A percentile compares a stretch with the other conserved stretches of the same genome.
phyloP scores from a whole-genome alignment of 2,888 invertebrate genomes.

The Lissonota sp. region DNA sequence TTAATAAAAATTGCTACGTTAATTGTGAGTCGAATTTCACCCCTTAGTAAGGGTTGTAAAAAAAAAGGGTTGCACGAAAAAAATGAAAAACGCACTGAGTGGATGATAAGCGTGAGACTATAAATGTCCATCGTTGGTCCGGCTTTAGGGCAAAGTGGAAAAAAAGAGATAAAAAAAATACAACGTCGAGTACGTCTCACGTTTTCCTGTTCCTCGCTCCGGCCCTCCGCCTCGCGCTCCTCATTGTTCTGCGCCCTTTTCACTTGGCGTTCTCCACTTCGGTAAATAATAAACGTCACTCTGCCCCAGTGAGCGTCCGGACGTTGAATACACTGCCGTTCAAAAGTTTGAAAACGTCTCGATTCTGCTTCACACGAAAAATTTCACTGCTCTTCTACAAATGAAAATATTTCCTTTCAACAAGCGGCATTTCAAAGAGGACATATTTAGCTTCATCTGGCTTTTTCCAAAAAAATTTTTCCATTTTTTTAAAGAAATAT shows the following conservation, averaged over 20 bases:
- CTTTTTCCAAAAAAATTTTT: too few species aligned
- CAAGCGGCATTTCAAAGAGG: too few species aligned
- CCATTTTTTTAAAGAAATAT: too few species aligned
- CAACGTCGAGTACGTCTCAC: constrained; percentile 50
- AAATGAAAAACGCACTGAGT: constrained; percentile 7
- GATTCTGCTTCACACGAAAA: too few species aligned
- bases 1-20: too few species aligned
- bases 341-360: too few species aligned
- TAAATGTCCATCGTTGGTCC: constrained; percentile 72
- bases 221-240: too few species aligned
- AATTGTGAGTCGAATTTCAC: neutral
- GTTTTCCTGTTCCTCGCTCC: constrained; percentile 53
- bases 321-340: too few species aligned
- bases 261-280: constrained; percentile 50
- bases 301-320: constrained; percentile 57
- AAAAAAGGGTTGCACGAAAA: constrained; percentile 10
- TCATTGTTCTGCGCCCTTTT: constrained; percentile 67
- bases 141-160: constrained; percentile 51
- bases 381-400: too few species aligned
- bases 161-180: constrained; percentile 60
- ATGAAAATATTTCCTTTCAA: too few species aligned
- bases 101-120: constrained; percentile 67
- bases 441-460: too few species aligned
- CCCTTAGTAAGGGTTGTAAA: constrained; percentile 16
- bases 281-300: constrained; percentile 78